phyloP scores from a whole-genome alignment of 2,797 vertebrate genomes.

The Coregonus sp. region DNA sequence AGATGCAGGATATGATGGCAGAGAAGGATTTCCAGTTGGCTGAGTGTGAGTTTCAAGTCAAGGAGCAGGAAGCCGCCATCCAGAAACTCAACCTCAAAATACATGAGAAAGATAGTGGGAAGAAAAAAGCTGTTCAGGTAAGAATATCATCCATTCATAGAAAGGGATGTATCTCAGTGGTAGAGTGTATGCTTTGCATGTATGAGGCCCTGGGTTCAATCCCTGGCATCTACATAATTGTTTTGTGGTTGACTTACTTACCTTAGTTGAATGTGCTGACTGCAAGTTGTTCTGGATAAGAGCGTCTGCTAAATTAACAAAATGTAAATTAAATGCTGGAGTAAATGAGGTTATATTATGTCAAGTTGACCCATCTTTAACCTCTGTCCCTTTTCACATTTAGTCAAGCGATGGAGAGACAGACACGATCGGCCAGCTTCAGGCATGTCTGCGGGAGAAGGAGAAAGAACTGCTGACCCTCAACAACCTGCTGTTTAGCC shows the following conservation, averaged over 20 bases:
- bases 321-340: background rate
- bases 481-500: constrained; percentile 2
- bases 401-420: background rate
- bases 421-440: background rate
- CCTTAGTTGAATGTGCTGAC: too few relatives aligned
- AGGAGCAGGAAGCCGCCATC: background rate
- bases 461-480: background rate
- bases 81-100: background rate
- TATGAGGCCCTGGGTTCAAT: constrained; percentile 50
- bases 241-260: too few relatives aligned
- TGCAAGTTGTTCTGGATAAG: too few relatives aligned
- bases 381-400: background rate
- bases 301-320: too few relatives aligned
- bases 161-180: constrained; percentile 45
- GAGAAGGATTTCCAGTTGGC: background rate
- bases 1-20: background rate
- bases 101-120: background rate
- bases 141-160: background rate
- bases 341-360: too few relatives aligned
- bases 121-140: background rate
- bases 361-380: too few relatives aligned
- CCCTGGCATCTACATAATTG: constrained; percentile 37
- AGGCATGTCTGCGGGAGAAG: background rate
- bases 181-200: constrained; percentile 49
- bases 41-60: background rate